phyloP scores from a whole-genome alignment of 1,140 invertebrate genomes.

The Oscheius sp. region DNA sequence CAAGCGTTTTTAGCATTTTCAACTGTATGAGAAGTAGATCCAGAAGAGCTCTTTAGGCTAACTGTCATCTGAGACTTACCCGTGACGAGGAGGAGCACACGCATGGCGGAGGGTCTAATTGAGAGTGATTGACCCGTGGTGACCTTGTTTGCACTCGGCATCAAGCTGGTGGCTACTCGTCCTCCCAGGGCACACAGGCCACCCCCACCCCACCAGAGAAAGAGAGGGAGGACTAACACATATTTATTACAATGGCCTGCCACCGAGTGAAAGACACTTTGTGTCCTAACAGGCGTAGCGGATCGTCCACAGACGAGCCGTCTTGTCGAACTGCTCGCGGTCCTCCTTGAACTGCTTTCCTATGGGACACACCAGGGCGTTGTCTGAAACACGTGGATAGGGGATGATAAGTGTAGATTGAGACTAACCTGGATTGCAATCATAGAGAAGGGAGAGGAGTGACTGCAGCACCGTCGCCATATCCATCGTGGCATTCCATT shows the following conservation, averaged over 20 bases:
- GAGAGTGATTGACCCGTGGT: not conserved
- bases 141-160: constrained; percentile 2
- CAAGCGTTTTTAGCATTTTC: no score
- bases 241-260: not conserved
- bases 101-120: not conserved
- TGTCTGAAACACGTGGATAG: constrained; percentile 70
- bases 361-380: constrained; percentile 72
- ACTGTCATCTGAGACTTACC: no score
- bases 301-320: constrained; percentile 95
- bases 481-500: constrained; percentile 90
- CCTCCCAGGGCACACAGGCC: not conserved
- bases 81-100: not conserved
- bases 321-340: constrained; percentile 92
- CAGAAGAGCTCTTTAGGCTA: no score
- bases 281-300: constrained; percentile 72
- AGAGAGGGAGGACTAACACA: not conserved
- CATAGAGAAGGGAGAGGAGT: not conserved
- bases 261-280: not conserved
- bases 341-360: constrained; percentile 96
- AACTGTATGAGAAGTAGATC: no score
- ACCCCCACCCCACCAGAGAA: not conserved
- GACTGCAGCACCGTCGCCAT: constrained; percentile 78
- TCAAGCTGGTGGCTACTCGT: constrained; percentile 9
- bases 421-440: constrained; percentile 72
- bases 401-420: not conserved